Evolutionary conservation across 2,113 vertebrate genomes (phyloP).

Genomic region (Callocephalon fimbriatum): DNA sequence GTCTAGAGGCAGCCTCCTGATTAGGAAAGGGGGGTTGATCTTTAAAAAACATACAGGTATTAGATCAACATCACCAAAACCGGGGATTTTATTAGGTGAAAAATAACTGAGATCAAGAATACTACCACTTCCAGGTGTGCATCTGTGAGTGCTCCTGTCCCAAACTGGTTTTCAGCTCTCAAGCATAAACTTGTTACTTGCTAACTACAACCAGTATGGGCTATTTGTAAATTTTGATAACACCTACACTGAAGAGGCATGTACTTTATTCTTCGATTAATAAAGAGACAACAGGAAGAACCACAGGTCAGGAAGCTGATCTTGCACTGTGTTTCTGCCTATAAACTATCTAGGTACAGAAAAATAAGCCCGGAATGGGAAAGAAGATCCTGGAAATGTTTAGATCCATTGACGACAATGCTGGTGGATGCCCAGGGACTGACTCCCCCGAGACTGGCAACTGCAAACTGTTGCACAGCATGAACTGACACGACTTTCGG

Average conservation of each 20-base stretch:
- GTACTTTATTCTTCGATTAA: not conserved
- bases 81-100: not conserved
- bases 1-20: not conserved
- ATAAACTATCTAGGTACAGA: not conserved
- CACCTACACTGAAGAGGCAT: fast-evolving
- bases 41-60: not conserved
- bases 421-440: not conserved
- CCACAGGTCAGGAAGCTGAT: fast-evolving
- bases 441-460: fast-evolving
- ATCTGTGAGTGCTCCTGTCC: not conserved
- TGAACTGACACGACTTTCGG: fast-evolving
- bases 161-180: not conserved
- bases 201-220: not conserved
- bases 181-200: not conserved
- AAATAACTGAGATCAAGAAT: not conserved
- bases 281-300: not conserved
- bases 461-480: not conserved
- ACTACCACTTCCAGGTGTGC: not conserved
- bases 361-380: not conserved
- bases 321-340: not conserved
- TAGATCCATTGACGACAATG: not conserved
- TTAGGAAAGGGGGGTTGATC: not conserved
- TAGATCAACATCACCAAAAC: not conserved
- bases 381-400: not conserved
- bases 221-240: not conserved